Evolutionary conservation across 2,113 vertebrate species (phyloP), one percentile per base, ranked within the genome.

Genomic region (Psittacula cyanocephala): DNA sequence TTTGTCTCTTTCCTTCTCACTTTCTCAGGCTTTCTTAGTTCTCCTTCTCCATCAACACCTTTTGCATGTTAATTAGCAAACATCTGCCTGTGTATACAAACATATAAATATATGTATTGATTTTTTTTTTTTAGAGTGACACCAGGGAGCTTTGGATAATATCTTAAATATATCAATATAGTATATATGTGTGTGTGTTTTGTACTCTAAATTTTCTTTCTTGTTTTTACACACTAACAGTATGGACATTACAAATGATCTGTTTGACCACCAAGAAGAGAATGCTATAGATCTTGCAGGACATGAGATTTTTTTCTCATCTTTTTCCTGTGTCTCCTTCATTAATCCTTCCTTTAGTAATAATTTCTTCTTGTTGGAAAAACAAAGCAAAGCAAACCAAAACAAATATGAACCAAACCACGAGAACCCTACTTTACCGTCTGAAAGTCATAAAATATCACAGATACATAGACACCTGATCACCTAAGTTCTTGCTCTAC

Each of bases 51-150:
- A 82, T n/a, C 37, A 81, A 60, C 8, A 85, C 3, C 4, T 77
- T 69, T 53, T 37, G 7, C 8, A 4, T 55, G 10, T 44, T 63
- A 53, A 53, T 50, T 67, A 77, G 7, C 6, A 79, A 87, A 39
- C 3, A 17, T 60, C 12, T 29, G 20, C 5, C 33, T 28, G 11
- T 43, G 6, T 28, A 82, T 24, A 17, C 4, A 52, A 68, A 33
- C 0, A 2, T 20, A 78, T 22, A 77, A 49, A 64, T n/a, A 27
- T 2, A 5, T 28, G 10, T 35, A 44, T 29, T 18, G 9, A 5
- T 64, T 77, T 23, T n/a, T 65, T n/a, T 65, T 81, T 77, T 91
- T 71, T 24, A 43, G 29, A 75, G 11, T 55, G 15, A 74, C 19
- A 78, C 11, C 2, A 78, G 16, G 22, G 33, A 81, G 4, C 2